A percentile compares a stretch with the other conserved stretches of the same genome.
Evolutionary conservation across 2,888 invertebrate genomes (phyloP).

Genomic region (Dusona sp.): DNA sequence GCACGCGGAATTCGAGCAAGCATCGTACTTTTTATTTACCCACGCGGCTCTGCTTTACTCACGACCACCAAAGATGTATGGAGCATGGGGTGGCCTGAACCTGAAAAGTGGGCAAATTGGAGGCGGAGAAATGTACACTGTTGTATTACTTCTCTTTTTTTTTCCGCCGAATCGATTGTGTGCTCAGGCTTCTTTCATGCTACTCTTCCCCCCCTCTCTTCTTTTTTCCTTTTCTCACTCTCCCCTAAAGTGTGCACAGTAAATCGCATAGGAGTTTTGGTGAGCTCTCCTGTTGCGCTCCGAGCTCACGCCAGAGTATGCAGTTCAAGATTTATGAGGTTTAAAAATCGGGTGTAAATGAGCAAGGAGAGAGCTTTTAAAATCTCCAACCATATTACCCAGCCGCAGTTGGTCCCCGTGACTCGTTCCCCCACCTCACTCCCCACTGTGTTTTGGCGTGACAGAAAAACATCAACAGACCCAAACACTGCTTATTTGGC

Average conservation of each 20-base stretch:
- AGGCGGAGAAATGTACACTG: conserved; percentile 68
- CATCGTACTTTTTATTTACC: conserved; percentile 69
- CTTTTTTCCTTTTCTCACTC: conserved; percentile 16
- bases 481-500: conserved; percentile 63
- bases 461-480: conserved; percentile 67
- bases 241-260: conserved; percentile 31
- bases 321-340: conserved; percentile 69
- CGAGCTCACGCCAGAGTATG: conserved; percentile 40
- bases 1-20: conserved; percentile 61
- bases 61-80: conserved; percentile 68
- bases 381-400: conserved; percentile 24
- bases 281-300: conserved; percentile 53
- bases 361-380: conserved; percentile 59
- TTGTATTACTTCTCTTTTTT: conserved; percentile 52
- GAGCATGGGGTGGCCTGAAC: conserved; percentile 52
- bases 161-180: conserved; percentile 68
- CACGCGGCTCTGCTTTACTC: conserved; percentile 43
- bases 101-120: conserved; percentile 69
- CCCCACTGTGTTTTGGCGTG: conserved; percentile 55
- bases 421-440: conserved; percentile 14
- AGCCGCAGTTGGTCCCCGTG: conserved; percentile 6
- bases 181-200: conserved; percentile 60
- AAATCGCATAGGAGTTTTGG: conserved; percentile 55
- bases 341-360: conserved; percentile 70
- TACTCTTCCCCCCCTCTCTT: conserved; percentile 1